Conservation (phyloP, 2,113 vertebrate species). For the Anarrhichthys ocellatus region DNA sequence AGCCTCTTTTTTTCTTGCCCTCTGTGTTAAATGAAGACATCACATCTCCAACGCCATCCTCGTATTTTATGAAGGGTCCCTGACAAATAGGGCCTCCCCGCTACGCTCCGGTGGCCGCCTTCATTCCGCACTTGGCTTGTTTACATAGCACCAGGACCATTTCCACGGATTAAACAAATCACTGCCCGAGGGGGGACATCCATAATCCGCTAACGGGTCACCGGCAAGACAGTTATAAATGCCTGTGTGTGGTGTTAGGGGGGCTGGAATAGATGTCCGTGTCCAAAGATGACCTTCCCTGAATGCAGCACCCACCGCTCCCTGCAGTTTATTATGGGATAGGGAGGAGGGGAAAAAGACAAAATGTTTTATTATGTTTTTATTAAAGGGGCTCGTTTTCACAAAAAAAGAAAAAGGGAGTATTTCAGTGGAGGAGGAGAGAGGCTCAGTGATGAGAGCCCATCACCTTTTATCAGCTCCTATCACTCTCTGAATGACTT, state of each 20-base stretch:
- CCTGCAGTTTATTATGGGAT: slow-evolving; percentile 50
- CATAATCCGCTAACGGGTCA: slow-evolving; percentile 93
- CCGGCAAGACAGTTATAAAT: slow-evolving; percentile 89
- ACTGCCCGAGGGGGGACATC: slow-evolving; percentile 93
- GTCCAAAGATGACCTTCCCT: slow-evolving; percentile 90
- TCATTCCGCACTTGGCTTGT: slow-evolving; percentile 98
- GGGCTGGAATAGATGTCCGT: slow-evolving; percentile 86
- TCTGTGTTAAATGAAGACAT: slow-evolving; percentile 97
- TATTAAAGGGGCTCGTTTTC: slow-evolving; percentile 45
- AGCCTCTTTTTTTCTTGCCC: slow-evolving; percentile 86
- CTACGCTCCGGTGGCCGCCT: slow-evolving; percentile 92
- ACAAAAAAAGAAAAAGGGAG: neutral
- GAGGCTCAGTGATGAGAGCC: slow-evolving; percentile 25
- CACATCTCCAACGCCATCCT: slow-evolving; percentile 88
- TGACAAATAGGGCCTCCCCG: slow-evolving; percentile 96
- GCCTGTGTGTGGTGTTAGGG: slow-evolving; percentile 79
- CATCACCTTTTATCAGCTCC: slow-evolving; percentile 79
- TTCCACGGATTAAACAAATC: slow-evolving; percentile 99
- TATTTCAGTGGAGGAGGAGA: neutral
- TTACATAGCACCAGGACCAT: slow-evolving; percentile 97
- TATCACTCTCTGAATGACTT: slow-evolving; percentile 78
- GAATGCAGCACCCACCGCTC: slow-evolving; percentile 77
- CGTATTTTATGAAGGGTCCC: slow-evolving; percentile 94
- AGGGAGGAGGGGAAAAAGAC: neutral
- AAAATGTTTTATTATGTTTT: slow-evolving; percentile 40